Percentiles rank a stretch among this genome's conserved stretches.
Conservation (phyloP, 2,113 vertebrate genomes). For the Sylvietta virens region DNA sequence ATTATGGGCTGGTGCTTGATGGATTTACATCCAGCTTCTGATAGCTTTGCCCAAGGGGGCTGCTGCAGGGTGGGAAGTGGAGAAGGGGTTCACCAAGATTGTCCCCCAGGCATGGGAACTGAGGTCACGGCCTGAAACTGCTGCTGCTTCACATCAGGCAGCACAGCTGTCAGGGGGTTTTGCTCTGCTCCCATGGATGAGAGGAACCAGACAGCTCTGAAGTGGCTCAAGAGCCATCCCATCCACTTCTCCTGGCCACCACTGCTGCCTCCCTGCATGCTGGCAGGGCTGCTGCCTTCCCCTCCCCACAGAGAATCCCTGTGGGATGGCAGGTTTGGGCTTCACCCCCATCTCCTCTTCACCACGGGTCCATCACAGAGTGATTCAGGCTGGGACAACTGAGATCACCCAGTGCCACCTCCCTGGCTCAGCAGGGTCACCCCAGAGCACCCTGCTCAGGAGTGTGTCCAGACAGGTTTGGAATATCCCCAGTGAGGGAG, state of each 20-base stretch:
- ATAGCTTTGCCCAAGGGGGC: background rate
- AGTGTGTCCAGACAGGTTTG: background rate
- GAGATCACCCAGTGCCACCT: background rate
- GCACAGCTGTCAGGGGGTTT: background rate
- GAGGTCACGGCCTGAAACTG: background rate
- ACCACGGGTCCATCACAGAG: rapidly evolving
- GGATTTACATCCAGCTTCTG: background rate
- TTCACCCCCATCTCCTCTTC: background rate
- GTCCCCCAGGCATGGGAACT: background rate
- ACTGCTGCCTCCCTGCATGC: background rate
- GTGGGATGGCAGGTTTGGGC: background rate
- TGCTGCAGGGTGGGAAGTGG: background rate
- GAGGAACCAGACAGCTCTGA: background rate
- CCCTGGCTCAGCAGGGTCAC: background rate
- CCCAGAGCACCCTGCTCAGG: background rate
- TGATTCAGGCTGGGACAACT: background rate
- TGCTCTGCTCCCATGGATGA: background rate
- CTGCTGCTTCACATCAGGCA: background rate
- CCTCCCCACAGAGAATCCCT: background rate
- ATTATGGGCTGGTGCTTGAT: background rate
- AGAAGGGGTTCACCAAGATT: background rate
- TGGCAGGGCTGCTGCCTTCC: background rate
- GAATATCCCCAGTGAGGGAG: background rate
- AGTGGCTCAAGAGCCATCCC: background rate
- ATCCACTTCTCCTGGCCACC: background rate